phyloP scores from a whole-genome alignment of 2,797 vertebrate species.

The Ctenosaura bakeri region DNA sequence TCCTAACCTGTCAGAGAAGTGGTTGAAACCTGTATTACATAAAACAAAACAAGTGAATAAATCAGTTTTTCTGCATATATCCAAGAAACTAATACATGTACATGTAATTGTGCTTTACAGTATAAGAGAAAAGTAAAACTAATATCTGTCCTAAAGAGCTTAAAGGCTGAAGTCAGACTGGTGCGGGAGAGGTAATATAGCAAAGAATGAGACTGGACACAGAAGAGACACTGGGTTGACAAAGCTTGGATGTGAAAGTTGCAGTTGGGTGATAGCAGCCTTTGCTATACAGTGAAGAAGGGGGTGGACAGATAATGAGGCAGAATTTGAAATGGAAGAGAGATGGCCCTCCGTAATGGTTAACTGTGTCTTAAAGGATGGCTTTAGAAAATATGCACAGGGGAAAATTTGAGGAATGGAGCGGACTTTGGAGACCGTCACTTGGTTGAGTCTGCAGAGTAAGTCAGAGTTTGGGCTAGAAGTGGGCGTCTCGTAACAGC shows the following conservation, averaged over 20 bases:
- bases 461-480: neutral
- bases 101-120: neutral
- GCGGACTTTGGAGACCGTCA: neutral
- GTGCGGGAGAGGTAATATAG: no score
- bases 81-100: no score
- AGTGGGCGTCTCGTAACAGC: conserved; percentile 38
- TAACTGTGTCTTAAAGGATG: neutral
- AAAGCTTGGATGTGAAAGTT: neutral
- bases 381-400: neutral
- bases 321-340: neutral
- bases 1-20: no score
- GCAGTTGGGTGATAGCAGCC: neutral
- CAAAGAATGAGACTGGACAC: no score
- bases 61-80: no score
- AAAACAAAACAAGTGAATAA: no score
- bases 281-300: neutral
- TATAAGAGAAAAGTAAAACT: neutral
- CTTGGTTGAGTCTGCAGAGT: conserved; percentile 2
- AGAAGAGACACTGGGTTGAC: neutral
- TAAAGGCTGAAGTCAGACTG: neutral
- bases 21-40: neutral
- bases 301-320: neutral
- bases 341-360: neutral
- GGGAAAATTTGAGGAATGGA: neutral
- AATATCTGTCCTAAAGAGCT: no score